Evolutionary conservation across 2,888 invertebrate species (phyloP).

Genomic region (Diabrotica balteata): DNA sequence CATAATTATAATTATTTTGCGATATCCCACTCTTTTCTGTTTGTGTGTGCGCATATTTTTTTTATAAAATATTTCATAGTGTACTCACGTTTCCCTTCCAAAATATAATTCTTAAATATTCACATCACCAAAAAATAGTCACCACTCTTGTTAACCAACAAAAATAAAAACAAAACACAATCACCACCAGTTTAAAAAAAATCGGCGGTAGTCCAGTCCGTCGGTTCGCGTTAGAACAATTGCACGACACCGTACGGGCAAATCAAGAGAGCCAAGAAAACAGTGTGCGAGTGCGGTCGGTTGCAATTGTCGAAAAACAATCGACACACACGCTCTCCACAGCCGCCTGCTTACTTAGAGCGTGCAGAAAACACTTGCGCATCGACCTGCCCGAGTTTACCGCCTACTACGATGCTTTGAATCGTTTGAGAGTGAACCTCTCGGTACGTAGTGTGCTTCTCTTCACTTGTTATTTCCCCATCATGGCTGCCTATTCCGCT

Average conservation of each 20-base stretch:
- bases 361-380: conserved; percentile 57
- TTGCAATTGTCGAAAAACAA: conserved; percentile 60
- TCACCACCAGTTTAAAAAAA: conserved; percentile 7
- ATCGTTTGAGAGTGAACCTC: conserved; percentile 22
- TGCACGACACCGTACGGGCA: conserved; percentile 10
- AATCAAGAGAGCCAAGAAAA: conserved; percentile 24
- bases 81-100: conserved; percentile 11
- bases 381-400: conserved; percentile 59
- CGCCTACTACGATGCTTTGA: conserved; percentile 55
- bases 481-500: conserved; percentile 20
- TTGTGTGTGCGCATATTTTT: neutral
- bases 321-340: conserved; percentile 45
- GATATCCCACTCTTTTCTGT: too few species aligned
- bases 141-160: conserved; percentile 3
- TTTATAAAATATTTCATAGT: neutral
- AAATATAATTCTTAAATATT: neutral
- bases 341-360: conserved; percentile 51
- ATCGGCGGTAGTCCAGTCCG: neutral
- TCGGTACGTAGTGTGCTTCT: conserved; percentile 20
- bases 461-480: conserved; percentile 29
- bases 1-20: too few species aligned
- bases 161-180: conserved; percentile 8
- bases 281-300: conserved; percentile 50
- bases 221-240: conserved; percentile 1
- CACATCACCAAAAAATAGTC: conserved; percentile 6